These are phyloP conservation scores for Anoura caudifer DNA, from an alignment of 2,113 vertebrate genomes.

Conservation along the genomic window DNA sequence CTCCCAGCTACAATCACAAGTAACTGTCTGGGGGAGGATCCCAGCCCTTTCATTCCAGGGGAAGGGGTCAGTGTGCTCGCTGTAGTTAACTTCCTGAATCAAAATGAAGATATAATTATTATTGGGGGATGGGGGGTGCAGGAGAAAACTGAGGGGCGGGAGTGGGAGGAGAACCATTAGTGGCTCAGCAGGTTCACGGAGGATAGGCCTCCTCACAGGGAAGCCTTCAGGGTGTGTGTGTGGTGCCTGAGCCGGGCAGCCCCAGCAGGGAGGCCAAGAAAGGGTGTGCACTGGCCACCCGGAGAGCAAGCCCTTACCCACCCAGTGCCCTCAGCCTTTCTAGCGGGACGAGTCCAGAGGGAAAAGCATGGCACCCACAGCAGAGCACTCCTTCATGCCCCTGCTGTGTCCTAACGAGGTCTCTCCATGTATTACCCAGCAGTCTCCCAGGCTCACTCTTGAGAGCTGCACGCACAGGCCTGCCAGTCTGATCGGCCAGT, in stretches of 20 bases:
- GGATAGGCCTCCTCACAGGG: not conserved
- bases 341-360: not conserved
- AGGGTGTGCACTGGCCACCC: not conserved
- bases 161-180: not conserved
- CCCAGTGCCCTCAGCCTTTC: no score
- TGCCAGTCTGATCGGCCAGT: not conserved
- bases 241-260: accelerated
- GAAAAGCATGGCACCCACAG: not conserved
- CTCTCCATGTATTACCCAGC: not conserved
- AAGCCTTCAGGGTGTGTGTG: not conserved
- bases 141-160: not conserved
- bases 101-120: conserved; percentile 38
- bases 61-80: conserved; percentile 33
- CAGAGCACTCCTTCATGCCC: accelerated
- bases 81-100: conserved; percentile 54
- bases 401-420: no score
- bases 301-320: not conserved
- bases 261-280: not conserved
- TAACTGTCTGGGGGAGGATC: conserved; percentile 70
- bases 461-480: not conserved
- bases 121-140: no score
- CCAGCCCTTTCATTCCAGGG: conserved; percentile 67
- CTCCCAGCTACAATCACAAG: conserved; percentile 74
- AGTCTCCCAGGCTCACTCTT: not conserved
- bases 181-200: not conserved